These are phyloP conservation scores for Melanotus villosus DNA, from an alignment of 2,888 invertebrate genomes.

Conservation along the genomic window DNA sequence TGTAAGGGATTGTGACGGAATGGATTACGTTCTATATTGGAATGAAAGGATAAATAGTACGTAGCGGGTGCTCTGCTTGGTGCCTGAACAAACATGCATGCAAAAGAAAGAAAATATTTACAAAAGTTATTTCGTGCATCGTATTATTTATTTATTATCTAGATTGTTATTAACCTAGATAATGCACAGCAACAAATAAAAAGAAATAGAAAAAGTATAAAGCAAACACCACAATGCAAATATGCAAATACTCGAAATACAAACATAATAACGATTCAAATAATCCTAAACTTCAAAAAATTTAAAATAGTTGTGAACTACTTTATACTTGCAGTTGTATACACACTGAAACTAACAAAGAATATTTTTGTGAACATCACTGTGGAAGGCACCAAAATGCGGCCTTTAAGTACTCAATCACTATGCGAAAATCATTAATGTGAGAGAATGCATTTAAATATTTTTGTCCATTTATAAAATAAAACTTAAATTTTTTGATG, in stretches of 20 bases:
- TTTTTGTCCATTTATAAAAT: too few species aligned
- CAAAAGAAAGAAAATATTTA: constrained; percentile 63
- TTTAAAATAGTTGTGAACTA: background rate
- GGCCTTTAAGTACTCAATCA: too few species aligned
- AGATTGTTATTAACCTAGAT: constrained; percentile 29
- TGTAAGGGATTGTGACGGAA: constrained; percentile 23
- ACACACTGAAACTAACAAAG: background rate
- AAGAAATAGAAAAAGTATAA: constrained; percentile 12
- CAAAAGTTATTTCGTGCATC: constrained; percentile 57
- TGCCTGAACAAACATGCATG: constrained; percentile 64
- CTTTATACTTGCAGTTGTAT: constrained; percentile 11
- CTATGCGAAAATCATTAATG: too few species aligned
- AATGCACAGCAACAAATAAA: background rate
- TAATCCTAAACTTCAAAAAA: background rate
- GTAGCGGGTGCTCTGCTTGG: constrained; percentile 53
- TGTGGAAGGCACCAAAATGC: too few species aligned
- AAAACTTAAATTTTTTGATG: too few species aligned
- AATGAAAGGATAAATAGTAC: constrained; percentile 48
- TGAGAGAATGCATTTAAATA: too few species aligned
- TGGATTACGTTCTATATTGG: constrained; percentile 32
- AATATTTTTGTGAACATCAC: too few species aligned
- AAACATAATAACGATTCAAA: background rate
- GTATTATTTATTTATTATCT: constrained; percentile 51
- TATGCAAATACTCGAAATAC: background rate
- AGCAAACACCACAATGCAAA: constrained; percentile 18